Evolutionary conservation across 2,113 vertebrate genomes (phyloP), one percentile per base, ranked within the genome.

Genomic region (Jacana jacana): DNA sequence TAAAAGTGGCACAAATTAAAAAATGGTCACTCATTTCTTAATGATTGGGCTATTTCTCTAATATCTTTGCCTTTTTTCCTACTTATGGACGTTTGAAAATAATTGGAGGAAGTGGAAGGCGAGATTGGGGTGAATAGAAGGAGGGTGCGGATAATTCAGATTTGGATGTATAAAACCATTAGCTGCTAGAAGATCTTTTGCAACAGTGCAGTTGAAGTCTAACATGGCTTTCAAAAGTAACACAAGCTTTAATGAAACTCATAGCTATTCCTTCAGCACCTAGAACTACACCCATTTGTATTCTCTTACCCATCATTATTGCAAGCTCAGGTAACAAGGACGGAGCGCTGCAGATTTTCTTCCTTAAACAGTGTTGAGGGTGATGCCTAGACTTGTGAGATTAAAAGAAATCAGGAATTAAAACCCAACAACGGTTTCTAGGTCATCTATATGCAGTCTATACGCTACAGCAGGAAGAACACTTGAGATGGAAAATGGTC

Each of bases 11-110:
- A 54, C 1, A 33, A 64, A 66, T 37, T 70, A 16, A 48, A 63
- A 72, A 71, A 30, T 0, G 0, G 8, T 42, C 33, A 63, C 13
- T 64, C 0, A 0, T 80, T 77, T 49, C 23, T 63, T 42, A 30
- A n/a, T 73, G 37, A 51, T 60, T 81, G 25, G 14, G 48, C 35
- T 89, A 49, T 58, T 63, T 81, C 81, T 83, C 33, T 40, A 28
- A 2, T 30, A 24, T 42, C 13, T 44, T 24, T 58, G 8, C 35
- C 10, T 11, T 81, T 88, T 35, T 80, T 57, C 35, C 52, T 61
- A 4, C 33, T 81, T 35, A 16, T 24, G 13, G 31, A 44, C 16
- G 39, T 63, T 51, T 46, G 39, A 81, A 88, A 69, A 28, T 79
- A 72, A 64, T 40, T 46, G 28, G 24, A 87, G 20, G 13, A 87